Evolutionary conservation across 2,113 vertebrate genomes (phyloP), one percentile per base, ranked within the genome.

Genomic region (Pleuronectes platessa): DNA sequence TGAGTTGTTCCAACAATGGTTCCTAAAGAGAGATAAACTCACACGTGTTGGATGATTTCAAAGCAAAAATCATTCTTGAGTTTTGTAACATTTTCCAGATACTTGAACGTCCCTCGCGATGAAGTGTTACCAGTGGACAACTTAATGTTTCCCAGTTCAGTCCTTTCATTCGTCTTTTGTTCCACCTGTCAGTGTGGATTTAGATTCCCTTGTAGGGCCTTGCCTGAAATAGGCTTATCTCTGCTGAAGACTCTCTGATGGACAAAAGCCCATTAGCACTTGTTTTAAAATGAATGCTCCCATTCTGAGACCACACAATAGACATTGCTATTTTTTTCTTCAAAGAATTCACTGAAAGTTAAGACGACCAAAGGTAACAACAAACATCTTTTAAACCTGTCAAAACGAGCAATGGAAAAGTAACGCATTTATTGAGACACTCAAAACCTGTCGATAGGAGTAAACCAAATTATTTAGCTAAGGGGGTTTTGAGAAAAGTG

Each of bases 181-280:
- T 94, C 90, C 93, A 94, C 89, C 92, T 94, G 94, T 94, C 94
- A 94, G 75, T 92, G 87, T 90, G 90, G 88, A 94, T 95, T 95
- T 94, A 89, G 75, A 74, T 82, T 79, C 79, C 65, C 37, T 81
- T 84, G 87, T 93, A 93, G 89, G 89, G 85, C 86, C 87, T 75
- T 61, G 90, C 82, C 86, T 92, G 80, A 93, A 94, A 93, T 85
- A 90, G 91, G 93, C 93, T 95, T 94, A 94, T 94, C 93, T 93
- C 86, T 73, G 71, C 74, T 87, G 78, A 87, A 78, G 88, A 90
- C 86, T 76, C 78, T 86, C 80, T 85, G 86, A 91, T 92, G 85
- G 81, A 94, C 92, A 93, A 94, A 91, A 91, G 87, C 84, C 91
- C 81, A 92, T 93, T 92, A 93, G 93, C 88, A 79, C 80, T 67